Conservation (phyloP, 2,113 vertebrate species). For the Epinephelus cyanopodus region DNA sequence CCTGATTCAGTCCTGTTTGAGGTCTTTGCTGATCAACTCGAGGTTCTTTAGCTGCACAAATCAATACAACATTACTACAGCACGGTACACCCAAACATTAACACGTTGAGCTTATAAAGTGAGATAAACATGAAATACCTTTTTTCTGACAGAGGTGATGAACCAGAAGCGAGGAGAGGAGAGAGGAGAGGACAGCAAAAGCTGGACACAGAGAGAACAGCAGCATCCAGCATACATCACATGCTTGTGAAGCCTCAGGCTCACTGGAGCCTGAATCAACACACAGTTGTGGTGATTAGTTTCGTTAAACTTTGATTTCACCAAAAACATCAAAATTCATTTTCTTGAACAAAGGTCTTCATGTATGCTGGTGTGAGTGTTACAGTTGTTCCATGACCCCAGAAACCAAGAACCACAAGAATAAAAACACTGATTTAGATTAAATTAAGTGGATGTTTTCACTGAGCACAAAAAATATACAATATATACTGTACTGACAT, state of each 20-base stretch:
- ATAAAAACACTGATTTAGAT: too few species aligned
- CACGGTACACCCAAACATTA: too few species aligned
- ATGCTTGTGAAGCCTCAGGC: neutral
- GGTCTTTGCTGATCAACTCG: neutral
- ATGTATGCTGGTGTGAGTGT: neutral
- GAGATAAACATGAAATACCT: slow-evolving; percentile 30
- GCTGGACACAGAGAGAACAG: slow-evolving; percentile 50
- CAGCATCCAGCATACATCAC: slow-evolving; percentile 35
- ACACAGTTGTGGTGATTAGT: neutral
- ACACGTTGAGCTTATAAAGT: neutral
- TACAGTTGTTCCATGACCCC: neutral
- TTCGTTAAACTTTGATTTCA: neutral
- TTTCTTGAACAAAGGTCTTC: neutral
- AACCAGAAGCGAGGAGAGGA: slow-evolving; percentile 26
- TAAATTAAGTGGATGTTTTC: neutral
- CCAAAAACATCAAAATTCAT: neutral
- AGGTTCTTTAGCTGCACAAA: slow-evolving; percentile 8
- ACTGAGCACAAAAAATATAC: neutral
- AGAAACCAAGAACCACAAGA: neutral
- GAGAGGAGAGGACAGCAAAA: slow-evolving; percentile 23
- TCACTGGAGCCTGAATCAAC: slow-evolving; percentile 11
- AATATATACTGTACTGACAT: neutral
- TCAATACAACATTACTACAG: neutral
- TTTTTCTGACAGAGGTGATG: slow-evolving; percentile 26
- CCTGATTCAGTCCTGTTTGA: slow-evolving; percentile 13